These are phyloP conservation scores for Xyrauchen texanus DNA, from an alignment of 2,113 vertebrate genomes.

Conservation along the genomic window DNA sequence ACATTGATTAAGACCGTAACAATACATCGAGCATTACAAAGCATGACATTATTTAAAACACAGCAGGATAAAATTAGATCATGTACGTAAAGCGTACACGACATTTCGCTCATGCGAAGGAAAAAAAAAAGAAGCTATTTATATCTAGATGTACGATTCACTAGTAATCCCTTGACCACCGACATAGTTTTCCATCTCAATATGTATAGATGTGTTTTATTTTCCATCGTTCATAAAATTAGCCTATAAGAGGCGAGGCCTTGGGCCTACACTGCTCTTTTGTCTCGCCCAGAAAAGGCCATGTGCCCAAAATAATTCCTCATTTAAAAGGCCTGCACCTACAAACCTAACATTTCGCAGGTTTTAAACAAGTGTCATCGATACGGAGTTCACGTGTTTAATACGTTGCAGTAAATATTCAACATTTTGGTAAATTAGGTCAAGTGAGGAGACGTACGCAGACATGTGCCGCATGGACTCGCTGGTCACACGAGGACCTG, in stretches of 20 bases:
- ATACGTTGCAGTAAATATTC: not conserved
- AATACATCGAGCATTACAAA: not conserved
- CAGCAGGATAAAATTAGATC: not conserved
- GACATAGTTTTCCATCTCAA: no score
- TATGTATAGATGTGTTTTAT: no score
- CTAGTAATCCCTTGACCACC: no score
- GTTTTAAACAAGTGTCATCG: not conserved
- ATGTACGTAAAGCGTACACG: not conserved
- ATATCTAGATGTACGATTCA: no score
- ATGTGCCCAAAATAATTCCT: not conserved
- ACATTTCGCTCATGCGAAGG: no score
- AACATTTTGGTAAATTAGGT: not conserved
- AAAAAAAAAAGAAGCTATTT: no score
- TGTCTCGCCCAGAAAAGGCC: conserved; percentile 32
- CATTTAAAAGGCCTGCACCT: not conserved
- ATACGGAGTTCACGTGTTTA: not conserved
- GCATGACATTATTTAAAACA: no score
- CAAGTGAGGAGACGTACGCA: not conserved
- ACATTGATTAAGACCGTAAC: not conserved
- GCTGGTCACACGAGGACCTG: conserved; percentile 25
- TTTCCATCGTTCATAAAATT: no score
- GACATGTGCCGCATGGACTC: conserved; percentile 40
- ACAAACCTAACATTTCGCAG: not conserved
- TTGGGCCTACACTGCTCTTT: conserved; percentile 10
- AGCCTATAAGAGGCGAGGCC: not conserved